These are phyloP conservation scores for Alosa alosa DNA, from an alignment of 2,113 vertebrate species.

Conservation along the genomic window DNA sequence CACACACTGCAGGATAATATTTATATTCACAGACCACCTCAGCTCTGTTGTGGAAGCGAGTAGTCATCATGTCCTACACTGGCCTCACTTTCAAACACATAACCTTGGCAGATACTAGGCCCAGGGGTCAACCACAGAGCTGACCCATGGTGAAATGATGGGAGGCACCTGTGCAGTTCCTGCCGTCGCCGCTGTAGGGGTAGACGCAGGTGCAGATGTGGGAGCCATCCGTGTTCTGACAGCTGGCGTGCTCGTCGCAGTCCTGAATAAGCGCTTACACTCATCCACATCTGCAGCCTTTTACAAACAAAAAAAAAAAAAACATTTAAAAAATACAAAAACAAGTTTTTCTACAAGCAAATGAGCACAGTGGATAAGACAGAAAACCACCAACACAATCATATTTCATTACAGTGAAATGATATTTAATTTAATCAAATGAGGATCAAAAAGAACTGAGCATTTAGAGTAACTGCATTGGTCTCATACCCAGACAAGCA, in stretches of 20 bases:
- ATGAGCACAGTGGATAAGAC: neutral
- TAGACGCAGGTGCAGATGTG: conserved; percentile 84
- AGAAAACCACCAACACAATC: neutral
- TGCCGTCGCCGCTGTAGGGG: conserved; percentile 89
- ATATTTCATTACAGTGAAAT: neutral
- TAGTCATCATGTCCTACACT: neutral
- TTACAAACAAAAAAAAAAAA: conserved; percentile 28
- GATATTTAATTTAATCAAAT: neutral
- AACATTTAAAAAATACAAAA: conserved; percentile 17
- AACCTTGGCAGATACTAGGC: neutral
- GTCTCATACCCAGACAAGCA: conserved; percentile 84
- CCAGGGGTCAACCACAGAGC: neutral
- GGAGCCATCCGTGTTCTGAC: conserved; percentile 90
- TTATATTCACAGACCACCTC: neutral
- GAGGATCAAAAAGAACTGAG: neutral
- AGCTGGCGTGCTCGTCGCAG: conserved; percentile 82
- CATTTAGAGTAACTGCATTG: neutral
- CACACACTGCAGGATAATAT: neutral
- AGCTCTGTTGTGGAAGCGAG: neutral
- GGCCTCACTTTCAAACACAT: neutral
- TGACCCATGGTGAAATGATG: neutral
- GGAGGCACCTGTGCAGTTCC: conserved; percentile 86
- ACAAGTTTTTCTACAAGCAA: neutral
- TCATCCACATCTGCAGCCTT: conserved; percentile 89
- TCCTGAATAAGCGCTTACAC: conserved; percentile 91